Percentiles rank a stretch among this genome's conserved stretches.
Evolutionary conservation across 2,113 vertebrate species (phyloP).

Genomic region (Nothocercus nigrocapillus): DNA sequence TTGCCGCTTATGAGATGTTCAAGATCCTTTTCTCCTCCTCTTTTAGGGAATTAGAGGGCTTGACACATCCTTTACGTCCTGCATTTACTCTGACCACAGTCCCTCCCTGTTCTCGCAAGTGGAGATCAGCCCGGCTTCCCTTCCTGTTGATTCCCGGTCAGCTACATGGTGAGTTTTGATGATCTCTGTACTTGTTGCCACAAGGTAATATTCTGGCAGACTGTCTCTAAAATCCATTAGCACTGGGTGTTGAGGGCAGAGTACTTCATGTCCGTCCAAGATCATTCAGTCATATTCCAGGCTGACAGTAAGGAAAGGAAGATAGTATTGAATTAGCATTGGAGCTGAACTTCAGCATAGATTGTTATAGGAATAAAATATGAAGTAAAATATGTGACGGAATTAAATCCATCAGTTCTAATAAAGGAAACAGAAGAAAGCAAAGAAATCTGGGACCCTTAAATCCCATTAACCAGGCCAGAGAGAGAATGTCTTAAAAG

Average conservation of each 20-base stretch:
- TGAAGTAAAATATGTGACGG: slow-evolving; percentile 73
- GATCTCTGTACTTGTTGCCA: slow-evolving; percentile 55
- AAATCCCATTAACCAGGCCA: slow-evolving; percentile 76
- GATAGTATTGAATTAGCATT: slow-evolving; percentile 68
- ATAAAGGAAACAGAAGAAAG: slow-evolving; percentile 75
- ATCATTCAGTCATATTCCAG: slow-evolving; percentile 44
- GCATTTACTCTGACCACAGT: slow-evolving; percentile 58
- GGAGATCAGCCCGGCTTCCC: slow-evolving; percentile 51
- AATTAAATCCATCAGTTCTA: slow-evolving; percentile 76
- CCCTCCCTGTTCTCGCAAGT: slow-evolving; percentile 49
- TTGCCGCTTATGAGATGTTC: background rate
- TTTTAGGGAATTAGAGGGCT: slow-evolving; percentile 56
- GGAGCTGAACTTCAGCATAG: slow-evolving; percentile 67
- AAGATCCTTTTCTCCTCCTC: slow-evolving; percentile 12
- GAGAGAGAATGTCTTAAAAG: slow-evolving; percentile 74
- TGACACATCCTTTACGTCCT: slow-evolving; percentile 62
- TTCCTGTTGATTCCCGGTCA: slow-evolving; percentile 61
- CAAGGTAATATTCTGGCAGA: slow-evolving; percentile 53
- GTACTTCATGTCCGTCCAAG: slow-evolving; percentile 58
- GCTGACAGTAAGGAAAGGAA: slow-evolving; percentile 36
- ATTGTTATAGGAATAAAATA: slow-evolving; percentile 73
- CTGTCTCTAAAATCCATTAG: slow-evolving; percentile 64
- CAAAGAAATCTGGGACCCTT: slow-evolving; percentile 72
- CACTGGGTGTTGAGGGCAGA: slow-evolving; percentile 46
- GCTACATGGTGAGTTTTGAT: slow-evolving; percentile 70